Conservation (phyloP, 2,888 invertebrate genomes). For the Lasioglossum lativentre region DNA sequence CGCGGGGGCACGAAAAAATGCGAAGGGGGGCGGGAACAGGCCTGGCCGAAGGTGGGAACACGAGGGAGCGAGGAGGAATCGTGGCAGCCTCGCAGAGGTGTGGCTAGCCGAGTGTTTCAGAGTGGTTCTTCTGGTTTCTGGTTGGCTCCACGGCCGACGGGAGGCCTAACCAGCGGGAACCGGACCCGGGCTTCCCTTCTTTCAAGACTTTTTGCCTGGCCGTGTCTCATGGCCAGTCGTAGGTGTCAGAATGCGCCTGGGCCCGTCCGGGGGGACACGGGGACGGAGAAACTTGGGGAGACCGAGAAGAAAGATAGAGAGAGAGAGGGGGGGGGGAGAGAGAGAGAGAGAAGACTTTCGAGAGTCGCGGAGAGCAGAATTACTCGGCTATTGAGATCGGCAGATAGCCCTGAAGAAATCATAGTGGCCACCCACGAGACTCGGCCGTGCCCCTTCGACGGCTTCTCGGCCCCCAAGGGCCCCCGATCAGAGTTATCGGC, state of each 20-base stretch:
- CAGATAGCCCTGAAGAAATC: conserved; percentile 82
- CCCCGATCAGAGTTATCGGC: conserved; percentile 16
- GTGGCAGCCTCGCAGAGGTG: conserved; percentile 79
- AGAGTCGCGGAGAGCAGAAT: conserved; percentile 75
- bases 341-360: conserved; percentile 25
- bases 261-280: conserved; percentile 7
- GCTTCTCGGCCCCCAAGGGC: conserved; percentile 16
- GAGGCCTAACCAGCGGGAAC: conserved; percentile 80
- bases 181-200: conserved; percentile 65
- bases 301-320: not conserved
- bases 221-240: conserved; percentile 78
- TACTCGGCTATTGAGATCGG: conserved; percentile 83
- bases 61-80: conserved; percentile 73
- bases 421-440: conserved; percentile 82
- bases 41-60: conserved; percentile 52
- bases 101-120: conserved; percentile 81
- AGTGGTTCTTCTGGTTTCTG: conserved; percentile 82
- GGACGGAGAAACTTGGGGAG: not conserved
- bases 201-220: conserved; percentile 67
- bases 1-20: conserved; percentile 65
- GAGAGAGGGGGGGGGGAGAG: conserved; percentile 34
- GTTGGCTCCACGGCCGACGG: conserved; percentile 82
- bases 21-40: conserved; percentile 62
- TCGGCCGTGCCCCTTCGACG: conserved; percentile 41
- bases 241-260: conserved; percentile 79